phyloP scores from a whole-genome alignment of 1,140 invertebrate genomes.

The Idris sp. region DNA sequence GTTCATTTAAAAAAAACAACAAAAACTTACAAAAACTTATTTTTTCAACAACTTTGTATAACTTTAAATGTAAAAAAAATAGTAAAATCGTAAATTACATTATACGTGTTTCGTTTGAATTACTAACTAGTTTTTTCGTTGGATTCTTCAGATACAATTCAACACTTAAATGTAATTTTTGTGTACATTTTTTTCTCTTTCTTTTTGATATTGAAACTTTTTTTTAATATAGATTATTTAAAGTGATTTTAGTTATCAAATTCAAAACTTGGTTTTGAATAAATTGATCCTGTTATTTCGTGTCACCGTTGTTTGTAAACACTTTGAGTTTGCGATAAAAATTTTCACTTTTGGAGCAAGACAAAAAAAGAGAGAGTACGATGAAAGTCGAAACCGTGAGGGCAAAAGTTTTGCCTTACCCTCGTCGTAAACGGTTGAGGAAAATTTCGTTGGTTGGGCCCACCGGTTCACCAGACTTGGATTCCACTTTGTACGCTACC shows the following conservation, averaged over 20 bases:
- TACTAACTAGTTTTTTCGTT: no score
- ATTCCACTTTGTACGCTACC: constrained; percentile 65
- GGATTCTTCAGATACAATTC: no score
- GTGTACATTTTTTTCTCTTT: no score
- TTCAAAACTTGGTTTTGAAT: constrained; percentile 22
- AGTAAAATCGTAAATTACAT: no score
- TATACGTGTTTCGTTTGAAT: no score
- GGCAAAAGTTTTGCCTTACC: constrained; percentile 55
- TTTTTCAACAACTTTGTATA: no score
- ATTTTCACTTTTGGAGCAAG: constrained; percentile 11
- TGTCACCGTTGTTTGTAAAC: constrained; percentile 45
- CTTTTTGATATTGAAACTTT: no score
- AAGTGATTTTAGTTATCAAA: no score
- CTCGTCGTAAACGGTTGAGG: constrained; percentile 68
- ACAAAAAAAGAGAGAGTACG: constrained; percentile 1
- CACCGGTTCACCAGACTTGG: constrained; percentile 71
- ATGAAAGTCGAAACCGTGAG: constrained; percentile 29
- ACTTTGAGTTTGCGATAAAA: constrained; percentile 2
- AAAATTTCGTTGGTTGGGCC: constrained; percentile 72
- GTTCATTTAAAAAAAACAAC: constrained; percentile 1
- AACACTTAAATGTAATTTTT: no score
- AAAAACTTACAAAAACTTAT: constrained; percentile 10
- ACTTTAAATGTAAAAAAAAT: no score
- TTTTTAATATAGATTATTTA: no score
- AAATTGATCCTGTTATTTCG: constrained; percentile 28